Percentiles rank a stretch among this genome's conserved stretches.
Evolutionary conservation across 1,140 invertebrate genomes (phyloP).

Genomic region (Leguminivora glycinivorella): DNA sequence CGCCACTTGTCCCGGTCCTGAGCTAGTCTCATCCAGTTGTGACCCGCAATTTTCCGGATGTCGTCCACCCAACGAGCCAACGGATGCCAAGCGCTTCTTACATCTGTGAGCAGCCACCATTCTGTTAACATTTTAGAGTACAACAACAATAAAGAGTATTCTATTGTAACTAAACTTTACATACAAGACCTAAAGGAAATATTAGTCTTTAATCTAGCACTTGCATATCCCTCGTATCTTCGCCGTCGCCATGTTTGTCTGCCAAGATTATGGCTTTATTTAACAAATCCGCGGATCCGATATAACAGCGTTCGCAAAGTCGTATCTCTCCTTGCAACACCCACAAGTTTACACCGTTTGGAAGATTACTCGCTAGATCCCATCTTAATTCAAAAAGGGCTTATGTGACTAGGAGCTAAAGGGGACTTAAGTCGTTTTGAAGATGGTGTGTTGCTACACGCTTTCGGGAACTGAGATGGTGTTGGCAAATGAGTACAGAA

Average conservation of each 20-base stretch:
- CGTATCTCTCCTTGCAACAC: background rate
- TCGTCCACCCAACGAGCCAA: too few species aligned
- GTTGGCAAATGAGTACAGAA: constrained; percentile 12
- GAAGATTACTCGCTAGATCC: background rate
- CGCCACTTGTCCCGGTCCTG: too few species aligned
- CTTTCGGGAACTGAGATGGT: background rate
- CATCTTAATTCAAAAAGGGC: background rate
- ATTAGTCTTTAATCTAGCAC: background rate
- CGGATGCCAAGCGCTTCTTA: too few species aligned
- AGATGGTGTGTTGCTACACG: background rate
- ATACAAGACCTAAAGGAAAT: background rate
- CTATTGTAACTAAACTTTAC: too few species aligned
- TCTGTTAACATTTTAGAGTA: too few species aligned
- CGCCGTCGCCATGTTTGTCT: constrained; percentile 16
- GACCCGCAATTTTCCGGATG: too few species aligned
- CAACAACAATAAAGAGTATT: too few species aligned
- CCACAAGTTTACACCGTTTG: background rate
- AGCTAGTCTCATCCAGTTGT: too few species aligned
- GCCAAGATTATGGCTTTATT: background rate
- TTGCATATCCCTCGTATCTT: background rate
- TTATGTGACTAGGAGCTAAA: background rate
- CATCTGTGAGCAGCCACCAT: too few species aligned
- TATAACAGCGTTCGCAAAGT: background rate
- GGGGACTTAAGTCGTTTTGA: background rate
- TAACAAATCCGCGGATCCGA: background rate